phyloP scores from a whole-genome alignment of 1,140 invertebrate species.

The Sinonovacula constricta region DNA sequence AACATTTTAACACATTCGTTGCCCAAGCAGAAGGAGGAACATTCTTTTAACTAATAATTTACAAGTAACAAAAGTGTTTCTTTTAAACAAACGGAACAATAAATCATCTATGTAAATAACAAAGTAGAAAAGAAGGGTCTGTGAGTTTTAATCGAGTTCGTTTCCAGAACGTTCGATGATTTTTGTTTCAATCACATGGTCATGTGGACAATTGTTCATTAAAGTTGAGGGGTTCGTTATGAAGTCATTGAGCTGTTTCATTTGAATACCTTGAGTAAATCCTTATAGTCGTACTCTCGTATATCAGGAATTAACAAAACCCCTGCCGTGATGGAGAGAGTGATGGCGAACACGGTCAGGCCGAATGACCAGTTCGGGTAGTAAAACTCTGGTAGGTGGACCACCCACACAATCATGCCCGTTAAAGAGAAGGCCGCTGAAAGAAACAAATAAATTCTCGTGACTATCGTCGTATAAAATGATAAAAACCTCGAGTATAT shows the following conservation, averaged over 20 bases:
- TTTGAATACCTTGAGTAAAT: conserved; percentile 39
- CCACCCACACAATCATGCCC: conserved; percentile 39
- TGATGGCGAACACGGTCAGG: conserved; percentile 33
- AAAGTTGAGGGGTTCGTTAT: too few species aligned
- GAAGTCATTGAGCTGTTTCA: too few species aligned
- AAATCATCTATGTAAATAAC: too few species aligned
- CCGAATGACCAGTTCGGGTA: conserved; percentile 46
- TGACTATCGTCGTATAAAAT: neutral
- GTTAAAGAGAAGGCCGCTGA: conserved; percentile 18
- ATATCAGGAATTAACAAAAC: conserved; percentile 37
- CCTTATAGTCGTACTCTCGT: conserved; percentile 37
- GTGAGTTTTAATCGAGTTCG: too few species aligned
- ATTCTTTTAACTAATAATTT: neutral
- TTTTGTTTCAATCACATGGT: too few species aligned
- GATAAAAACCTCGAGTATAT: too few species aligned
- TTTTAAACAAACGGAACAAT: neutral
- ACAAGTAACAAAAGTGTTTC: neutral
- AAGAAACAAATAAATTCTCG: neutral
- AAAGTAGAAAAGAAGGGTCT: too few species aligned
- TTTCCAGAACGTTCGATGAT: too few species aligned
- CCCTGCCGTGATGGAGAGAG: conserved; percentile 24
- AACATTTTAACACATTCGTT: neutral
- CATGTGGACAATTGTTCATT: too few species aligned
- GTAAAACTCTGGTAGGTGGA: neutral
- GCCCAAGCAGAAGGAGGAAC: neutral